phyloP scores from a whole-genome alignment of 2,888 invertebrate genomes.

The Lepetodrilus schrolli region DNA sequence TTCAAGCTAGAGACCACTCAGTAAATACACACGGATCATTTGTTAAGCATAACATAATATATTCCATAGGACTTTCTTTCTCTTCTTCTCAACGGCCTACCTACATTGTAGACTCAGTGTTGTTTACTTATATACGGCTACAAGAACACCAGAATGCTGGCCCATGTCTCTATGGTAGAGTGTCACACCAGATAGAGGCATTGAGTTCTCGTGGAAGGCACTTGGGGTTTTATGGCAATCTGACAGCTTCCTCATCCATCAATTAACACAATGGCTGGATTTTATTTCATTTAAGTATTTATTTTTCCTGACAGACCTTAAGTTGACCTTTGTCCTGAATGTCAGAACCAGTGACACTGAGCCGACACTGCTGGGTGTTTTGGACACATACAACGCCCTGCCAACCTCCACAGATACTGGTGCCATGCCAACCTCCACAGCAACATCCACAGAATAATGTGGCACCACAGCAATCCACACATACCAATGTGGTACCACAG shows the following conservation, averaged over 20 bases:
- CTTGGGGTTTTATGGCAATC: no score
- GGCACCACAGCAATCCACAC: no score
- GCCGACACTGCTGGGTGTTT: no score
- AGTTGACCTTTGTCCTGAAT: constrained; percentile 16
- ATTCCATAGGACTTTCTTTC: background rate
- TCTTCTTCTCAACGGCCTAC: constrained; percentile 17
- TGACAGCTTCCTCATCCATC: constrained; percentile 19
- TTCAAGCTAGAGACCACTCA: background rate
- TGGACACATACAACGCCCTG: no score
- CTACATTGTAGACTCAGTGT: background rate
- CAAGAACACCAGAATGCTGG: no score
- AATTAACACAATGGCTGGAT: constrained; percentile 23
- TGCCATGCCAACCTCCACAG: no score
- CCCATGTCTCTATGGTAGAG: no score
- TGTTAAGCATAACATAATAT: background rate
- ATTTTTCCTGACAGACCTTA: constrained; percentile 17
- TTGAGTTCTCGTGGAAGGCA: no score
- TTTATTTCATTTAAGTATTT: constrained; percentile 26
- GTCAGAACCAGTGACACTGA: constrained; percentile 13
- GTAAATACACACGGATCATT: constrained; percentile 18
- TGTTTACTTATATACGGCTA: background rate
- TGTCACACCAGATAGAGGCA: no score
- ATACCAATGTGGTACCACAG: no score
- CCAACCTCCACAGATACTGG: no score
- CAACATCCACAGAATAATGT: no score